Evolutionary conservation across 2,888 invertebrate genomes (phyloP).

Genomic region (Dryadula phaetusa): DNA sequence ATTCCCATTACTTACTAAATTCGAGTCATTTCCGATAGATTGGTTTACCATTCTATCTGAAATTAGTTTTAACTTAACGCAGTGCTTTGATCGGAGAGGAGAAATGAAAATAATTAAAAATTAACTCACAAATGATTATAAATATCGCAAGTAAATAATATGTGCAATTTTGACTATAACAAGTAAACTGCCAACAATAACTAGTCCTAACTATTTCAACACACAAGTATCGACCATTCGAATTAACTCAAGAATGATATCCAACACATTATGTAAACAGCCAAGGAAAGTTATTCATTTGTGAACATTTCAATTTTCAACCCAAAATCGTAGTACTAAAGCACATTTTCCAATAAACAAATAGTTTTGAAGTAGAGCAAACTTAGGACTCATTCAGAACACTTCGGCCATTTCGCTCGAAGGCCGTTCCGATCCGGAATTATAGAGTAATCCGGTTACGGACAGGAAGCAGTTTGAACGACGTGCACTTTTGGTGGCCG

Average conservation of each 20-base stretch:
- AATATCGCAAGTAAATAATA: slow-evolving; percentile 1
- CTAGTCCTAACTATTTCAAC: not conserved
- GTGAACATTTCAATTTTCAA: not conserved
- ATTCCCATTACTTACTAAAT: too few relatives aligned
- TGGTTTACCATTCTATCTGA: too few relatives aligned
- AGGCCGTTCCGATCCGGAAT: slow-evolving; percentile 50
- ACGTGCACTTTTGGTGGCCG: slow-evolving; percentile 21
- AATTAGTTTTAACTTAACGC: too few relatives aligned
- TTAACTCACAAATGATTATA: too few relatives aligned
- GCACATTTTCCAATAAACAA: not conserved
- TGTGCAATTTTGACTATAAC: not conserved
- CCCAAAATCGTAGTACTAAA: not conserved
- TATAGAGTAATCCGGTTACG: slow-evolving; percentile 55
- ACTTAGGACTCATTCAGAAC: slow-evolving; percentile 23
- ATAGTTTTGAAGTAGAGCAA: slow-evolving; percentile 25
- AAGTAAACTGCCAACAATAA: not conserved
- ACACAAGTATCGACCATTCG: slow-evolving; percentile 23
- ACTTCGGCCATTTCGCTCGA: slow-evolving; percentile 31
- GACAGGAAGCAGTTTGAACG: slow-evolving; percentile 19
- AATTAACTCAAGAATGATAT: slow-evolving; percentile 27
- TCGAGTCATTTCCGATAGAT: too few relatives aligned
- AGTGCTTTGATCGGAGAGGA: too few relatives aligned
- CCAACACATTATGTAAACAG: slow-evolving; percentile 22
- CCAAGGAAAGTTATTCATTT: slow-evolving; percentile 2
- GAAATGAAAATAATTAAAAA: too few relatives aligned